These are phyloP conservation scores for Coenonympha glycerion DNA, from an alignment of 2,888 invertebrate genomes.

Conservation along the genomic window DNA sequence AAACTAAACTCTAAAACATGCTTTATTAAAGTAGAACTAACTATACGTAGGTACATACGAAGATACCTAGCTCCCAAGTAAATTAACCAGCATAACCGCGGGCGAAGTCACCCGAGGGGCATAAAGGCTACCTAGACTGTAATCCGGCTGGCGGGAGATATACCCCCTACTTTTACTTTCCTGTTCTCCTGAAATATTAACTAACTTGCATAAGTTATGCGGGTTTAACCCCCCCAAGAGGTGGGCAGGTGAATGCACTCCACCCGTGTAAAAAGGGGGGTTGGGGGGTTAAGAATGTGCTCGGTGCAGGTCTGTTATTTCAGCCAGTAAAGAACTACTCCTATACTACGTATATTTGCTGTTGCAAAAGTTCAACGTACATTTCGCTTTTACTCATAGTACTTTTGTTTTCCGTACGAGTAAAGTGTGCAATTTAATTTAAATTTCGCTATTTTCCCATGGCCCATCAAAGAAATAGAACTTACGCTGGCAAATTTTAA, in stretches of 20 bases:
- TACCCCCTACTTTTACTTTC: conserved; percentile 58
- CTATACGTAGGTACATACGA: conserved; percentile 7
- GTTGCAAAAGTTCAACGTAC: conserved; percentile 33
- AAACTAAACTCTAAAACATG: conserved; percentile 1
- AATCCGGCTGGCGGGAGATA: conserved; percentile 14
- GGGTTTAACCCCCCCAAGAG: conserved; percentile 23
- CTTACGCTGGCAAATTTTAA: too few species aligned
- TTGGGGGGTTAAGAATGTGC: conserved; percentile 10
- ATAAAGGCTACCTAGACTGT: conserved; percentile 27
- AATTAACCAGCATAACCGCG: conserved; percentile 22
- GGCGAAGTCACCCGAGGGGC: conserved; percentile 19
- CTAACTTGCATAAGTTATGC: conserved; percentile 68
- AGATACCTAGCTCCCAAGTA: conserved; percentile 19
- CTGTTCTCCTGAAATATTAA: conserved; percentile 63
- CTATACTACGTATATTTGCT: conserved; percentile 29
- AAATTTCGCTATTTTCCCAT: neutral
- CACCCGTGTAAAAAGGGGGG: conserved; percentile 23
- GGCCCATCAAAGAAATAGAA: too few species aligned
- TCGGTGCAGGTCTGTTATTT: conserved; percentile 33
- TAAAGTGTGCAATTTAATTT: neutral
- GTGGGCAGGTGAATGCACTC: conserved; percentile 53
- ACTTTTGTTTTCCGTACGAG: neutral
- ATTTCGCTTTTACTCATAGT: conserved; percentile 16
- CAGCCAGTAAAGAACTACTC: conserved; percentile 30
- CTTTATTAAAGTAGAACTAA: conserved; percentile 13